phyloP scores from a whole-genome alignment of 1,140 invertebrate species.

The Holotrichia oblita region DNA sequence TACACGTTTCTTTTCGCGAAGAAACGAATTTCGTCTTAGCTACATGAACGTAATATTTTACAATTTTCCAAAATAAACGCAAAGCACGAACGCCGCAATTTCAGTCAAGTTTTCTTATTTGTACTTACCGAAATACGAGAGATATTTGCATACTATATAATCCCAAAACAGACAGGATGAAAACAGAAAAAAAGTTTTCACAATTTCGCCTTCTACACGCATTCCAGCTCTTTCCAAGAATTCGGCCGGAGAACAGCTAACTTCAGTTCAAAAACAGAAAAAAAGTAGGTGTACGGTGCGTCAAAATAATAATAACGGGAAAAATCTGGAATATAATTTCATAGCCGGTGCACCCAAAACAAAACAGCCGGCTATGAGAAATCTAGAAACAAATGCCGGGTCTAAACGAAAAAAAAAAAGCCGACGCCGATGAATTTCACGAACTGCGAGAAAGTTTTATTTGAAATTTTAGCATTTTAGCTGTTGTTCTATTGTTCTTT shows the following conservation, averaged over 20 bases:
- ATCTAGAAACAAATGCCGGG: neutral
- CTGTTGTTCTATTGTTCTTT: neutral
- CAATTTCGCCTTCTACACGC: neutral
- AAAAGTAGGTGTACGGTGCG: neutral
- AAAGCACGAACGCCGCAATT: neutral
- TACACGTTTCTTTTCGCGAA: neutral
- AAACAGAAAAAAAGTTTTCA: neutral
- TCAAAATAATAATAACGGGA: neutral
- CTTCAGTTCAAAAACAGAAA: neutral
- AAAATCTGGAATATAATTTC: conserved; percentile 13
- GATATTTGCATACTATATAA: conserved; percentile 3
- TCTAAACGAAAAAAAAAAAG: neutral
- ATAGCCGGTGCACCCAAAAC: neutral
- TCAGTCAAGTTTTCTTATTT: conserved; percentile 1
- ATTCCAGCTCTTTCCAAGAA: neutral
- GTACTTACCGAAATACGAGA: conserved; percentile 8
- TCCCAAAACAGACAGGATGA: neutral
- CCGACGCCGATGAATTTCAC: neutral
- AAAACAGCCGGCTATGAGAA: neutral
- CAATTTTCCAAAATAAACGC: conserved; percentile 2
- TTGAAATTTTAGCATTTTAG: neutral
- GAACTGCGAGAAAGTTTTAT: conserved; percentile 10
- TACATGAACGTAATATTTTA: conserved; percentile 8
- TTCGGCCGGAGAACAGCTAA: neutral
- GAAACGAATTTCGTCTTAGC: neutral